Conservation (phyloP, 2,797 vertebrate species). For the Xenentodon cancila region DNA sequence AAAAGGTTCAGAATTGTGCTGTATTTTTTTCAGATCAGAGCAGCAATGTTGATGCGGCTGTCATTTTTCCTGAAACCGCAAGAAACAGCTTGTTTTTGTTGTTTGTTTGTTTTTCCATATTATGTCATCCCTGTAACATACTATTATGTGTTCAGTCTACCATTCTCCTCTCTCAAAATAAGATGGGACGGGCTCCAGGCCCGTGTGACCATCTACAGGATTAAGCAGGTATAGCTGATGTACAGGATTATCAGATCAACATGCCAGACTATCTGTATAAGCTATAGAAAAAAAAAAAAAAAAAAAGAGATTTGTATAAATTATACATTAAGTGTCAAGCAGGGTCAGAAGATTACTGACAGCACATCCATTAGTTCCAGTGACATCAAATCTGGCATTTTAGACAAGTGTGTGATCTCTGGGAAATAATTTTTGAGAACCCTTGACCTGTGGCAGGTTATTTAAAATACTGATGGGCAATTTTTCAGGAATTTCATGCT, state of each 20-base stretch:
- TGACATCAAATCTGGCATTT: neutral
- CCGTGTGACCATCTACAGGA: neutral
- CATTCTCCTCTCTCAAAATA: neutral
- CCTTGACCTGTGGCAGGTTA: neutral
- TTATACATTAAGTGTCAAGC: neutral
- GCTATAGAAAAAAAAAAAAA: neutral
- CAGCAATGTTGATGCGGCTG: too few relatives aligned
- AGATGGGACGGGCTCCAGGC: neutral
- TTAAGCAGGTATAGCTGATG: constrained; percentile 20
- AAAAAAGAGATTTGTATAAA: constrained; percentile 8
- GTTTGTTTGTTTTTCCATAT: neutral
- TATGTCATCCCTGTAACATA: neutral
- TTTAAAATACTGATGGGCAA: constrained; percentile 6
- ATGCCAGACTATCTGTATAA: constrained; percentile 3
- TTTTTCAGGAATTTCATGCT: neutral
- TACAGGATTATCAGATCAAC: constrained; percentile 15
- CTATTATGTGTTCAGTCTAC: too few relatives aligned
- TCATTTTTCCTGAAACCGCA: too few relatives aligned
- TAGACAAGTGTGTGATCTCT: neutral
- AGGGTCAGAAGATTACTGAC: neutral
- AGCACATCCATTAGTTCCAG: constrained; percentile 5
- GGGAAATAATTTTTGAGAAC: neutral
- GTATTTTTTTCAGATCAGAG: too few relatives aligned
- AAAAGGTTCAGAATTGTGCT: too few relatives aligned
- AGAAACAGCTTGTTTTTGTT: neutral